Base-by-base conservation (phyloP, 2,113 vertebrate species). In the Corapipo altera region DNA sequence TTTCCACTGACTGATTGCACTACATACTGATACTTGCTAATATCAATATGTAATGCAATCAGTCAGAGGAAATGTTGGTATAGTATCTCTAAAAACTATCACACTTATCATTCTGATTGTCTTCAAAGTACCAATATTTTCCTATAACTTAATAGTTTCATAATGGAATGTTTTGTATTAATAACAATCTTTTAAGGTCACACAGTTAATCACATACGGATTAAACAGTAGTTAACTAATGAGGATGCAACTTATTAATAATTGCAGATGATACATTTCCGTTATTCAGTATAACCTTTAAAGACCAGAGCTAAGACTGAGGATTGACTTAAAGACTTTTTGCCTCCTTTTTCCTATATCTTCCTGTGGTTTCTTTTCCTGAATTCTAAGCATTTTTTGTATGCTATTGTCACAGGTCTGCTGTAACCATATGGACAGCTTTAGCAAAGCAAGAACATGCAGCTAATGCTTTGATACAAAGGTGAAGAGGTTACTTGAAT, bases 31-130 rank as follows among this genome's bases (percentile, higher is more conserved):
- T 97, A 96, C 96, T 98, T 97, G 97, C 95, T 98, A 96, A 98
- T 97, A 98, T 98, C 98, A 98, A 98, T 98, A 98, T 98, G 97
- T 89, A 98, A 98, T 98, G 98, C 95, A 98, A 98, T 98, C 98
- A 98, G 98, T 98, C 97, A 97, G 98, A 97, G 95, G 86, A 97
- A 98, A 97, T 96, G 97, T 96, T 97, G 97, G 83, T 95, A 96
- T 79, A 90, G 96, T 93, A 89, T 79, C 96, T 98, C 97, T 96
- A 95, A 96, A 97, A 98, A 98, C 94, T 91, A 98, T 97, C 97
- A 94, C 61, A 97, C 95, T 98, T 98, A 97, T 97, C 97, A 97
- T 97, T 98, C 96, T 98, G 98, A 98, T 98, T 98, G 98, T 98
- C 97, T 97, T 94, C 97, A 94, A 97, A 98, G 97, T 95, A 97